Evolutionary conservation across 2,888 invertebrate species (phyloP), one percentile per base, ranked within the genome.

Genomic region (Nomada lathburiana): DNA sequence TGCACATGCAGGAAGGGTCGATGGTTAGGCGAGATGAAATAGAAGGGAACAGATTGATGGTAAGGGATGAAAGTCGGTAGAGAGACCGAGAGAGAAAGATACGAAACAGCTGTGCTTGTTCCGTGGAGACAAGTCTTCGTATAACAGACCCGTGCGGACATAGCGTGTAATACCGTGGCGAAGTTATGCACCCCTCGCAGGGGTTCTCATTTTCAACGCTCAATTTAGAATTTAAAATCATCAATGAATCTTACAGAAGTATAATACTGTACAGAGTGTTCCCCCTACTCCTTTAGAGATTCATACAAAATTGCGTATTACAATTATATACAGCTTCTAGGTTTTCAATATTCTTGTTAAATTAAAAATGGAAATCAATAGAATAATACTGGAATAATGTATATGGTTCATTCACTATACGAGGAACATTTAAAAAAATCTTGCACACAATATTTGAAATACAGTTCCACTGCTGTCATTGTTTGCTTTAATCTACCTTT

Each of bases 41-140:
- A 83, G 83, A 87, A 85, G 84, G 87, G 88, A 85, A 86, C 76
- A 88, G 75, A 86, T 81, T 85, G 87, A 88, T 83, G 85, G 29
- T 76, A 74, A 78, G 88, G 86, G 83, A 84, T 87, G 86, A 82
- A 83, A 80, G 82, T 55, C 64, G 84, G n/a, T n/a, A 75, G 85
- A 76, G 80, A 64, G 77, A 76, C 52, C 59, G 83, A 83, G 85
- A 83, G 85, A 89, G 88, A 86, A 84, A 85, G 88, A 91, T 86
- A 89, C 81, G 86, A 89, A 89, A 90, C 91, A 91, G 91, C 90
- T 92, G 92, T 90, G 88, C 86, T 60, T 71, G 83, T 86, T 87
- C 86, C 85, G 87, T 84, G 86, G 86, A 88, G 89, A 89, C 87
- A 82, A 86, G 85, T 82, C 82, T 81, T 69, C 76, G 83, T 88